Conservation (phyloP, 2,113 vertebrate genomes). For the Azemiops feae region DNA sequence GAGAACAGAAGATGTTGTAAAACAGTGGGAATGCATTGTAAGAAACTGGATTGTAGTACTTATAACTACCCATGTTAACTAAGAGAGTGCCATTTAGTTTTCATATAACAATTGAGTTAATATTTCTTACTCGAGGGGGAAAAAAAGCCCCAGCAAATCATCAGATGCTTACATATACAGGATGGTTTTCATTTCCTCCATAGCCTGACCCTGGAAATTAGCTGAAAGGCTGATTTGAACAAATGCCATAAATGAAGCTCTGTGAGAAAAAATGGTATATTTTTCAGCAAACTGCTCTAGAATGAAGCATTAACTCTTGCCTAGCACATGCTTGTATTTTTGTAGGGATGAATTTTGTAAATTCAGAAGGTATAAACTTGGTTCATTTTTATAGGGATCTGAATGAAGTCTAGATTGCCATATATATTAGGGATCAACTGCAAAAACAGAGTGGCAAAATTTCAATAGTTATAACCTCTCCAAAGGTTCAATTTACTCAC, state of each 20-base stretch:
- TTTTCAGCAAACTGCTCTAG: neutral
- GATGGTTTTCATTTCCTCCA: neutral
- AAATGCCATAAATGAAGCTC: neutral
- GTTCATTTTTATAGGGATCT: neutral
- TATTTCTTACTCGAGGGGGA: neutral
- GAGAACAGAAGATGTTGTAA: neutral
- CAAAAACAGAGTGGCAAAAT: neutral
- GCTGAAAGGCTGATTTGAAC: neutral
- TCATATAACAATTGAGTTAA: neutral
- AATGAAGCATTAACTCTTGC: neutral
- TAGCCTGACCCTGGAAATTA: neutral
- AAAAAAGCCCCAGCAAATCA: neutral
- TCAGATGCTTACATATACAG: neutral
- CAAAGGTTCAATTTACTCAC: neutral
- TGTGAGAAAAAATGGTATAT: neutral
- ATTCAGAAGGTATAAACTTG: neutral
- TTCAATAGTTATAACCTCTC: neutral
- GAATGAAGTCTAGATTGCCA: neutral
- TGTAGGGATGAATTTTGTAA: neutral
- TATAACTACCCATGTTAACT: neutral
- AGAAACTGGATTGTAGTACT: neutral
- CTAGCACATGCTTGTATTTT: neutral
- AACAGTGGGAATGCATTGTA: neutral
- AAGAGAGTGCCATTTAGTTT: neutral
- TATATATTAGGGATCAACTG: neutral